phyloP scores from a whole-genome alignment of 2,888 invertebrate species.

The Pogonocherus hispidulus region DNA sequence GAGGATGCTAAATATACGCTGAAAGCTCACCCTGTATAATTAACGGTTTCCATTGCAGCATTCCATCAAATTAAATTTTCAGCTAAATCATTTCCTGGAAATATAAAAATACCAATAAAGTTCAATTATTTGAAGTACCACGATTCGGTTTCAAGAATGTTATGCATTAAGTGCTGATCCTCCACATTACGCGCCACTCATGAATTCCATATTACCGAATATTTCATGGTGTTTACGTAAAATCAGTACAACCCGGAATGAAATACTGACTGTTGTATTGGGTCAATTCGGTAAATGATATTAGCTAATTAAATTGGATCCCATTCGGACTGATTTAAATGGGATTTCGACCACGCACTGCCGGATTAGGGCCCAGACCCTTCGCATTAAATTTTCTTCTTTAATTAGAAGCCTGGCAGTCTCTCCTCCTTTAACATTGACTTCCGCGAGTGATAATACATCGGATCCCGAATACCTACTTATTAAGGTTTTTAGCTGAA shows the following conservation, averaged over 20 bases:
- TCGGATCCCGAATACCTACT: no score
- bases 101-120: no score
- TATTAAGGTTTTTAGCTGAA: no score
- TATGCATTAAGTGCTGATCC: no score
- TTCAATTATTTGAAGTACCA: no score
- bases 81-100: no score
- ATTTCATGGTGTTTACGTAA: not conserved
- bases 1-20: no score
- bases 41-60: no score
- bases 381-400: not conserved
- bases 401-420: not conserved
- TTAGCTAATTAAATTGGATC: slow-evolving; percentile 1
- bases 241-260: not conserved
- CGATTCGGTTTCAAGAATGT: no score
- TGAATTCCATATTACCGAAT: not conserved
- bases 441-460: not conserved
- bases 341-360: slow-evolving; percentile 4
- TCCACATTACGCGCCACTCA: not conserved
- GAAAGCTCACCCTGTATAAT: no score
- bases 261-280: slow-evolving; percentile 4
- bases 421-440: not conserved
- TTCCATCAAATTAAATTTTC: no score
- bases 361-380: not conserved
- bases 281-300: slow-evolving; percentile 4
- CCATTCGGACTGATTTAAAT: slow-evolving; percentile 1